Base-by-base conservation (phyloP, 2,888 invertebrate genomes). In the Tupiocoris notatus region DNA sequence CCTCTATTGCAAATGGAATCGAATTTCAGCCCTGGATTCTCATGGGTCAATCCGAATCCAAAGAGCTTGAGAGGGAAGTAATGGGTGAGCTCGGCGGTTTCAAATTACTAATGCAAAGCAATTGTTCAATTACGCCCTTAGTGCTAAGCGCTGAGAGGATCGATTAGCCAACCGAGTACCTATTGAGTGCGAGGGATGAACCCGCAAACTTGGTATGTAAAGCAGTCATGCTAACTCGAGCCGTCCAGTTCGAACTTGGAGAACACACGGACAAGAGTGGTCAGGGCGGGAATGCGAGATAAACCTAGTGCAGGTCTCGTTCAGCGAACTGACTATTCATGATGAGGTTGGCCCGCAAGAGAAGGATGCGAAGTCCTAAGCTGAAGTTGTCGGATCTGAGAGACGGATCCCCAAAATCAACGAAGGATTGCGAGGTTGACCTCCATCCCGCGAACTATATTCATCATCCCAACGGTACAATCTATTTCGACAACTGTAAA, bases 141-240 rank as follows among this genome's bases (percentile, higher is more conserved):
- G 20, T 39, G 25, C 3, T 3, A n/a, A 65, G 65, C 39, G 65
- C 2, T 1, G 39, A 39, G 39, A 39, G 65, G 65, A 65, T 39
- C 18, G 65, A 39, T 39, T 39, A 39, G 12, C 39, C 12, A 3
- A 39, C n/a, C n/a, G n/a, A n/a, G n/a, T n/a, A n/a, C n/a, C 6
- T 39, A 39, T 39, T 39, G 39, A 39, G 39, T n/a, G n/a, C 39
- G 12, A 39, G 39, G 39, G 39, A 39, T 39, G 39, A 39, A 39
- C n/a, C 67, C 67, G 57, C 67, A 67, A 67, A 57, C 67, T 67
- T 67, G 67, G 56, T 57, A 67, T 67, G 67, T 67, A 67, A 67
- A 67, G 67, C 67, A 67, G 39, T 39, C 39, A 12, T 7, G 57
- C 57, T 54, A 57, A 57, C 67, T 67, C 54, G 39, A 39, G 39